Evolutionary conservation across 2,113 vertebrate species (phyloP), one percentile per base, ranked within the genome.

Genomic region (Megaceryle torquata): DNA sequence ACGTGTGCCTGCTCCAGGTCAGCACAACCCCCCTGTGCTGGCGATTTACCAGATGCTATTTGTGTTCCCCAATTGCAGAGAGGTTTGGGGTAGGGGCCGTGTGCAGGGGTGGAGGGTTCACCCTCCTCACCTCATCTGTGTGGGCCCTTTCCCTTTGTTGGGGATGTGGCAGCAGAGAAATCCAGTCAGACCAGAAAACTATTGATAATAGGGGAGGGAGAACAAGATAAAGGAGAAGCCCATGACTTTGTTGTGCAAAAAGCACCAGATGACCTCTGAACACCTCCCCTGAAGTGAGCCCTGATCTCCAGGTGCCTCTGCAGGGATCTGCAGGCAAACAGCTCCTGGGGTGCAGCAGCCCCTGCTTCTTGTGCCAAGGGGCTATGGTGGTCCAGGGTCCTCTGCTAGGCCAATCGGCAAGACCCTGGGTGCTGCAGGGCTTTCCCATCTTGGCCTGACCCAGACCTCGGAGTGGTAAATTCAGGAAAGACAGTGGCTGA

Each of bases 121-220:
- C 46, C 21, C 72, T 91, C 50, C 48, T 89, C 11, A 2, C 33
- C 68, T 63, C 35, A 0, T 0, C 50, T n/a, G 8, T 13, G 39
- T 64, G 33, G 64, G 80, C 77, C 84, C 95, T 93, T 69, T 63
- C 35, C 8, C 13, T 84, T 46, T 37, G 29, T 9, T 67, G 72
- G 72, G 56, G 51, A 86, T 86, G 48, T 87, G 84, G 87, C 74
- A 85, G 78, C 91, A 91, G 61, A 61, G 95, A 91, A 94, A 95
- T 91, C 84, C 96, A 89, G 95, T 95, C 28, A 4, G 50, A 94
- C 94, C 82, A 97, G 96, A 95, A 95, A 94, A n/a, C 89, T 87
- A 72, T 94, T 80, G 91, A 79, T 95, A 76, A 44, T 41, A 85
- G 57, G 86, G 86, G 74, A 85, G 71, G 91, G 78, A 91, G 87